Percentiles rank a stretch among this genome's conserved stretches.
These are phyloP conservation scores for Pangasius larnaudii DNA, from an alignment of 2,797 vertebrate species.

Conservation along the genomic window DNA sequence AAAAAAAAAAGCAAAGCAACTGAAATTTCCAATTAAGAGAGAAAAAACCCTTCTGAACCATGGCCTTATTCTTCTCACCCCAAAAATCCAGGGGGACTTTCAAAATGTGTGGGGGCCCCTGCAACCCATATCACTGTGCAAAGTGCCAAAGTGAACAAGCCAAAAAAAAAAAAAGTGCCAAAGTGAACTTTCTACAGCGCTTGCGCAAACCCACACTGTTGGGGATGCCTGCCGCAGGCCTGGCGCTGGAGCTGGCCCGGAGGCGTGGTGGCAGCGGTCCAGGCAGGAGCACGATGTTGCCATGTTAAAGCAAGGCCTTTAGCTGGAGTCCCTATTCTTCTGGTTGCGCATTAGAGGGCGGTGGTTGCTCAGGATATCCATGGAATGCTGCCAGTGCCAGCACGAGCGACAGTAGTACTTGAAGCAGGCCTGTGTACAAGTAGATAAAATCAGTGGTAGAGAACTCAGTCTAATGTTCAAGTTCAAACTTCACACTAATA, in stretches of 20 bases:
- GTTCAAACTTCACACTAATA: neutral
- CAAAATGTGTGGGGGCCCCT: constrained; percentile 67
- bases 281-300: constrained; percentile 60
- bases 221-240: constrained; percentile 75
- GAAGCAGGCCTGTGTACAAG: constrained; percentile 87
- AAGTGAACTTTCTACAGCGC: constrained; percentile 92
- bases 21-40: constrained; percentile 18
- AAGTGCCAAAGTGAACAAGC: constrained; percentile 89
- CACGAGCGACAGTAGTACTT: constrained; percentile 98
- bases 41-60: constrained; percentile 78
- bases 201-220: constrained; percentile 74
- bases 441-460: neutral
- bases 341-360: constrained; percentile 98
- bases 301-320: constrained; percentile 64
- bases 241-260: constrained; percentile 76
- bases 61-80: constrained; percentile 73
- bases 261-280: constrained; percentile 55
- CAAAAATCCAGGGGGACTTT: constrained; percentile 45
- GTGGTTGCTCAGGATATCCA: constrained; percentile 95
- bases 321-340: constrained; percentile 95
- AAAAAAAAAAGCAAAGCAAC: constrained; percentile 66
- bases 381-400: constrained; percentile 98
- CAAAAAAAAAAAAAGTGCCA: constrained; percentile 95
- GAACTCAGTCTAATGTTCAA: neutral
- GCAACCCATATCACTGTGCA: constrained; percentile 87